Percentiles rank a stretch among this genome's conserved stretches.
Evolutionary conservation across 2,888 invertebrate genomes (phyloP).

Genomic region (Drosophila pseudotalamancana): DNA sequence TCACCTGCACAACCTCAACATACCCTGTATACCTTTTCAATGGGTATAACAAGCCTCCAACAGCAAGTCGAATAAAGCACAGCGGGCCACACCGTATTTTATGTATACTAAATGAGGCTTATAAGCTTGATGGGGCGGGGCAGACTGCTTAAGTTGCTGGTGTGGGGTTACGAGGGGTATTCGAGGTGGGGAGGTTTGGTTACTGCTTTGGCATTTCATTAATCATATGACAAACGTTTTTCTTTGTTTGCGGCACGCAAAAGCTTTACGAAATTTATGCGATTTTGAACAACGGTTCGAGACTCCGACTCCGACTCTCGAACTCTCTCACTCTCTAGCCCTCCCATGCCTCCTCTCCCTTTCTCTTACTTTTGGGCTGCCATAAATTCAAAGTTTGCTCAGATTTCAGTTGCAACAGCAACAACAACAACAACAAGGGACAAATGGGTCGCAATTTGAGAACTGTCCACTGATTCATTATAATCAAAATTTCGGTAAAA

Average conservation of each 20-base stretch:
- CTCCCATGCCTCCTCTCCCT: too few species aligned
- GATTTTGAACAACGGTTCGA: constrained; percentile 54
- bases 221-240: constrained; percentile 78
- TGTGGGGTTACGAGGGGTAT: neutral
- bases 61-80: constrained; percentile 7
- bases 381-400: constrained; percentile 9
- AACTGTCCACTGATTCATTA: constrained; percentile 51
- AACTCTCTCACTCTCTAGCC: neutral
- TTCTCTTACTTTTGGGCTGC: neutral
- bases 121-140: neutral
- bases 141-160: neutral
- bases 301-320: neutral
- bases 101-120: constrained; percentile 8
- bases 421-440: constrained; percentile 15
- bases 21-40: neutral
- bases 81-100: constrained; percentile 14
- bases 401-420: constrained; percentile 22
- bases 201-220: constrained; percentile 50
- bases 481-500: constrained; percentile 17
- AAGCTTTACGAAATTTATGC: constrained; percentile 66
- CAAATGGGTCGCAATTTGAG: neutral
- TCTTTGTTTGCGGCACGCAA: constrained; percentile 60
- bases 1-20: neutral
- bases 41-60: constrained; percentile 1
- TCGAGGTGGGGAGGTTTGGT: neutral